Evolutionary conservation across 2,797 vertebrate genomes (phyloP).

Genomic region (Lindbergichthys nudifrons): DNA sequence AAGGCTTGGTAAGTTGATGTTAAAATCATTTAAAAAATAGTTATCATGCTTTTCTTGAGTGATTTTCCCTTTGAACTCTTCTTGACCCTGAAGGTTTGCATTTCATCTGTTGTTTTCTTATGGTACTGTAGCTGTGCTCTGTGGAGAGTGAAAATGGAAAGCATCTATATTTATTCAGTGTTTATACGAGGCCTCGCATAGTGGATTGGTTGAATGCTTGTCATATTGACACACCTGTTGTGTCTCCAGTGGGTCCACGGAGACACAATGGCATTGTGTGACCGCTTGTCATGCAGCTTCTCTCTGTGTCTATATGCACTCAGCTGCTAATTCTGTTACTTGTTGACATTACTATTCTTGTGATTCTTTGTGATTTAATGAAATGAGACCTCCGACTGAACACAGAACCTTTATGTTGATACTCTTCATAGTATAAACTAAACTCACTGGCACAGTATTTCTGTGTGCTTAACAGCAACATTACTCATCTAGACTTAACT

Average conservation of each 20-base stretch:
- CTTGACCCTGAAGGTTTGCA: slow-evolving; percentile 50
- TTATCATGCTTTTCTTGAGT: background rate
- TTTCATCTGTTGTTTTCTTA: slow-evolving; percentile 50
- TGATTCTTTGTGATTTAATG: slow-evolving; percentile 45
- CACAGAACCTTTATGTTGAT: slow-evolving; percentile 15
- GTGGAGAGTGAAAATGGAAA: slow-evolving; percentile 72
- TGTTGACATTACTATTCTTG: slow-evolving; percentile 45
- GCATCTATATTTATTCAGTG: slow-evolving; percentile 76
- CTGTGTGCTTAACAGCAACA: slow-evolving; percentile 1
- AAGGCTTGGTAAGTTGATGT: background rate
- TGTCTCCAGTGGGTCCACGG: slow-evolving; percentile 68
- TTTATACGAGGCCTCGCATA: slow-evolving; percentile 60
- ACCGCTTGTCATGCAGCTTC: slow-evolving; percentile 31
- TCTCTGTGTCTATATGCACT: slow-evolving; percentile 33
- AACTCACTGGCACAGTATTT: background rate
- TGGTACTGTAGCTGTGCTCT: slow-evolving; percentile 44
- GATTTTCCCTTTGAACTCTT: slow-evolving; percentile 32
- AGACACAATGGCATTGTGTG: slow-evolving; percentile 70
- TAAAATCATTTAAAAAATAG: background rate
- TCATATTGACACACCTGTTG: slow-evolving; percentile 85
- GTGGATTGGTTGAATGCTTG: slow-evolving; percentile 70
- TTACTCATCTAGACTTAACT: slow-evolving; percentile 1
- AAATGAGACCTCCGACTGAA: slow-evolving; percentile 23
- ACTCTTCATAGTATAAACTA: background rate
- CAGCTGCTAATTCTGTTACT: slow-evolving; percentile 49